Conservation (phyloP, 2,113 vertebrate genomes). For the Oryzias curvinotus region DNA sequence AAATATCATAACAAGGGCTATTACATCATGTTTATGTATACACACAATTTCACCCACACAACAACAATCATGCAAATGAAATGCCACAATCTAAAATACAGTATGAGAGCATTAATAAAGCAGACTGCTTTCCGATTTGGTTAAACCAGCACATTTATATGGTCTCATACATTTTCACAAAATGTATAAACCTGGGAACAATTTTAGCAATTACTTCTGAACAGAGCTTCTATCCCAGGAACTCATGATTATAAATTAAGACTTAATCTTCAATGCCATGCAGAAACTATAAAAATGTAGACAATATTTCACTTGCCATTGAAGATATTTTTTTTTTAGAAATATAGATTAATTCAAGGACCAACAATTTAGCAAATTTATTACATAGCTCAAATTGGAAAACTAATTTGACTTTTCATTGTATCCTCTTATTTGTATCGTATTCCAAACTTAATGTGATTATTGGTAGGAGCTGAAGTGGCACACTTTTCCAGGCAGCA, state of each 20-base stretch:
- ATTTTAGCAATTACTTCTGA: constrained; percentile 9
- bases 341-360: constrained; percentile 23
- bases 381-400: constrained; percentile 37
- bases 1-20: constrained; percentile 11
- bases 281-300: background rate
- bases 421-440: constrained; percentile 55
- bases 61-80: constrained; percentile 6
- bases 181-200: constrained; percentile 38
- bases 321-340: background rate
- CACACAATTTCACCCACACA: background rate
- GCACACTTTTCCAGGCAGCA: constrained; percentile 30
- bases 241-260: constrained; percentile 40
- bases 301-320: too few species aligned
- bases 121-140: constrained; percentile 16
- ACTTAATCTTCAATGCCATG: background rate
- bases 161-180: constrained; percentile 20
- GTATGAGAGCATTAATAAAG: background rate
- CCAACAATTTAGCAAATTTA: constrained; percentile 39
- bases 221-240: constrained; percentile 39
- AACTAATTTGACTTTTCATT: constrained; percentile 48
- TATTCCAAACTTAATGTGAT: constrained; percentile 41
- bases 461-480: constrained; percentile 40
- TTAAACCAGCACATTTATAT: constrained; percentile 33
- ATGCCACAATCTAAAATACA: constrained; percentile 6
- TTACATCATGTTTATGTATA: background rate